Percentiles rank a stretch among this genome's conserved stretches.
Evolutionary conservation across 2,797 vertebrate genomes (phyloP).

Genomic region (Parambassis ranga): DNA sequence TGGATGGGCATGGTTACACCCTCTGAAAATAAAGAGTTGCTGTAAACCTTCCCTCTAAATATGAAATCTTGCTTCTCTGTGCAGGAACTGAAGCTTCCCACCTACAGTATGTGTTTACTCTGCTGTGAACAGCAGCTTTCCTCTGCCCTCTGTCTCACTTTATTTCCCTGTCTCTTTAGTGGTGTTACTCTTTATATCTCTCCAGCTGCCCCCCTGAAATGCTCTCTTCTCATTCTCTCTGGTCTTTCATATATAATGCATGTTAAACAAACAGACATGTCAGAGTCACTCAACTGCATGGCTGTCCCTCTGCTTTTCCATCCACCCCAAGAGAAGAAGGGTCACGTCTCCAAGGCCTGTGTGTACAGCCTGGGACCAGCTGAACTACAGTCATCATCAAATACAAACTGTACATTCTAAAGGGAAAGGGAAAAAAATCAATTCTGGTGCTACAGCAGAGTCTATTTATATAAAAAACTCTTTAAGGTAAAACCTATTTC

Average conservation of each 20-base stretch:
- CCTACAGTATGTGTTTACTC: slow-evolving; percentile 4
- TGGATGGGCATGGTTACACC: neutral
- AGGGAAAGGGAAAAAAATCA: neutral
- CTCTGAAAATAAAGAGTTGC: too few relatives aligned
- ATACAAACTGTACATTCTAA: slow-evolving; percentile 6
- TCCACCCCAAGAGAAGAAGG: neutral
- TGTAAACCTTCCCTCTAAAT: neutral
- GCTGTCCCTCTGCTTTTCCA: slow-evolving; percentile 38
- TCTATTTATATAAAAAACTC: slow-evolving; percentile 9
- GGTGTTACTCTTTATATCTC: neutral
- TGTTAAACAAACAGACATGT: slow-evolving; percentile 74
- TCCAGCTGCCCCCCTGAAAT: slow-evolving; percentile 21
- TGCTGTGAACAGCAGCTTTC: slow-evolving; percentile 20
- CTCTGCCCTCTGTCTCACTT: slow-evolving; percentile 6
- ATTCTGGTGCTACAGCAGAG: neutral
- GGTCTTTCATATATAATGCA: slow-evolving; percentile 72
- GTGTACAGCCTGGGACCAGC: neutral
- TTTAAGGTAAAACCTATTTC: slow-evolving; percentile 6
- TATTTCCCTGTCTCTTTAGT: neutral
- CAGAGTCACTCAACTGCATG: slow-evolving; percentile 56
- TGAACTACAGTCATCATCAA: slow-evolving; percentile 8
- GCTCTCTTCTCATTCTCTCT: slow-evolving; percentile 33
- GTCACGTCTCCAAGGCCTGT: slow-evolving; percentile 25
- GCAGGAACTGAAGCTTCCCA: slow-evolving; percentile 13
- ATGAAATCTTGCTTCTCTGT: neutral